Percentiles rank a stretch among this genome's conserved stretches.
phyloP scores from a whole-genome alignment of 2,113 vertebrate species.

The Mormoops blainvillei region DNA sequence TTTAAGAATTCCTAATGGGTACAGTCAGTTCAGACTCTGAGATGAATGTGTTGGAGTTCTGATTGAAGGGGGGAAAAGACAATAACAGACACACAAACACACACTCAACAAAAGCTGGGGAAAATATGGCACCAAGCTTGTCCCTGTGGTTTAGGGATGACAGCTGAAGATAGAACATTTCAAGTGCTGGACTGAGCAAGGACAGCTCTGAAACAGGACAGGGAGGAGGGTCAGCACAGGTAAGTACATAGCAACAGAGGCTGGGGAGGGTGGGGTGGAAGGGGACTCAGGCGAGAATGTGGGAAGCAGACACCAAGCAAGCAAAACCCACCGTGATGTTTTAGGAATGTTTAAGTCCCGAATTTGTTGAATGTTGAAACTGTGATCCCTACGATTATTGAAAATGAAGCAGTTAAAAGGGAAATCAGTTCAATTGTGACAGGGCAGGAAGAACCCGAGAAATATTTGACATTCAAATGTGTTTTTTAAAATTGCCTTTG shows the following conservation, averaged over 20 bases:
- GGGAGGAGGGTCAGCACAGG: constrained; percentile 39
- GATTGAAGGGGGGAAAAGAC: background rate
- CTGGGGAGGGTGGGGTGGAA: background rate
- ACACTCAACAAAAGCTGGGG: constrained; percentile 40
- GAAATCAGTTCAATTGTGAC: constrained; percentile 34
- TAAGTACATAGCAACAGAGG: constrained; percentile 9
- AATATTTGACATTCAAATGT: constrained; percentile 47
- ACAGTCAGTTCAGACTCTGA: constrained; percentile 45
- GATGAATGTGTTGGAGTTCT: constrained; percentile 36
- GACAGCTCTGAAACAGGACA: background rate
- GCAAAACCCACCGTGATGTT: background rate
- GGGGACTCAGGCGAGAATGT: background rate
- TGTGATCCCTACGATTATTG: constrained; percentile 12
- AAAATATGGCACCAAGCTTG: background rate
- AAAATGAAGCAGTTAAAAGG: constrained; percentile 31
- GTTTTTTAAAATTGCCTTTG: constrained; percentile 46
- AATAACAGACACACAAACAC: constrained; percentile 40
- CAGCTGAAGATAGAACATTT: constrained; percentile 12
- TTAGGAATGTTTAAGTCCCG: background rate
- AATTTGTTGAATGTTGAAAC: background rate
- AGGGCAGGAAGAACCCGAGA: constrained; percentile 34
- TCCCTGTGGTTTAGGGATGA: background rate
- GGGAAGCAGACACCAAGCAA: background rate
- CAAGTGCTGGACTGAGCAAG: constrained; percentile 13
- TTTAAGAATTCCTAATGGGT: constrained; percentile 59